Conservation (phyloP, 2,888 invertebrate genomes). For the Drosophila kambysellisi region DNA sequence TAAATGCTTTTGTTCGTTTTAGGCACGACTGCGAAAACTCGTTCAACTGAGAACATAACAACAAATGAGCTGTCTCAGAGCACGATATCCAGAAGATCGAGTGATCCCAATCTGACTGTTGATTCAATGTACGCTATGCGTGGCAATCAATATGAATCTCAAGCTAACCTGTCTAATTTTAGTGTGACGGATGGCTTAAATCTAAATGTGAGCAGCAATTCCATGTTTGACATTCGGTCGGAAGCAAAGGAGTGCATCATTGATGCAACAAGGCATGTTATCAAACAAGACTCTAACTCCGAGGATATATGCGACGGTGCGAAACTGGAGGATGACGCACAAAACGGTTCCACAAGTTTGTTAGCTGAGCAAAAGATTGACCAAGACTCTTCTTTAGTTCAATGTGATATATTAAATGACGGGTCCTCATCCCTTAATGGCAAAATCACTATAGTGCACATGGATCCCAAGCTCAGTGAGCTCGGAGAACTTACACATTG, state of each 20-base stretch:
- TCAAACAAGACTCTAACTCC: constrained; percentile 69
- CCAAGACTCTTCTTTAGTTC: constrained; percentile 52
- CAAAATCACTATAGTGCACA: constrained; percentile 42
- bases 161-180: constrained; percentile 12
- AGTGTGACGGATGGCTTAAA: constrained; percentile 81
- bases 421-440: constrained; percentile 33
- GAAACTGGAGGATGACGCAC: constrained; percentile 16
- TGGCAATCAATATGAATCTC: neutral
- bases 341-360: constrained; percentile 28
- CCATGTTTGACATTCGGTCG: constrained; percentile 82
- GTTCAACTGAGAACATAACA: constrained; percentile 94
- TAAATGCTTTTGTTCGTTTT: constrained; percentile 5
- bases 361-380: constrained; percentile 48
- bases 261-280: constrained; percentile 29
- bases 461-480: constrained; percentile 37
- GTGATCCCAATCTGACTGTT: constrained; percentile 93
- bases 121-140: constrained; percentile 87
- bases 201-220: constrained; percentile 82
- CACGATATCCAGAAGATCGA: constrained; percentile 89
- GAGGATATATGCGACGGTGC: constrained; percentile 58
- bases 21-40: constrained; percentile 91
- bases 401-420: constrained; percentile 55
- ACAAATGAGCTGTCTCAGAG: constrained; percentile 87
- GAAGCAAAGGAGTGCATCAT: constrained; percentile 59
- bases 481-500: constrained; percentile 26